Evolutionary conservation across 1,140 invertebrate species (phyloP), one percentile per base, ranked within the genome.

Genomic region (Drosophila novamexicana): DNA sequence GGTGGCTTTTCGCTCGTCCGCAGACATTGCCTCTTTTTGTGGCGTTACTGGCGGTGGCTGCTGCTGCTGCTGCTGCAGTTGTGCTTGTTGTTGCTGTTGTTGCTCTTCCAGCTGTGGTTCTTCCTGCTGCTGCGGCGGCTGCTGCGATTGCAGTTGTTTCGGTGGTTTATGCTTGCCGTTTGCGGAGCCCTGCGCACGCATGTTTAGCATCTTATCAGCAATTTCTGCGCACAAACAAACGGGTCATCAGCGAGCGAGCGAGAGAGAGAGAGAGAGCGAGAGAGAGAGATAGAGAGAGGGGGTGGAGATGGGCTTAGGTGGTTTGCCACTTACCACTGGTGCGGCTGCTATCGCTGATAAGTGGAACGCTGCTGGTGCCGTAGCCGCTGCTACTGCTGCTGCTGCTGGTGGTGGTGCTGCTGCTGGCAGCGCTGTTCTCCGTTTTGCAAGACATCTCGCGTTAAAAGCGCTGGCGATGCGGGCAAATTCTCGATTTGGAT

Each of bases 1-100:
- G 37, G 92, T 92, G 58, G 90, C 91, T 68, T 77, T 86, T 18
- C 80, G 79, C 9, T 92, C 91, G 74, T 89, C 91, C 50, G 88
- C 74, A 7, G 91, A 91, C 91, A 92, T 92, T 37, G 77, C 62
- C 57, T 84, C 75, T 36, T 89, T 90, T 34, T 76, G 83, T 63
- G 70, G 64, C 37, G 77, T 83, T 2, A 66, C 49, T 57, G 49
- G 58, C 65, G 63, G 58, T 37, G 50, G 49, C 37, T 65, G 71
- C 37, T 44, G 50, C 12, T 50, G 66, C 7, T 44, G 40, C 9
- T 53, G 68, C n/a, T 3, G 22, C 18, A 64, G 77, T 32, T 64
- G 47, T 6, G 52, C 10, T 2, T 66, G 56, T 10, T 52, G 44
- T 7, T 50, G 52, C 16, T 61, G 71, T 36, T 62, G 47, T 10